Percentiles rank a stretch among this genome's conserved stretches.
These are phyloP conservation scores for Balaeniceps rex DNA, from an alignment of 2,113 vertebrate species.

Conservation along the genomic window DNA sequence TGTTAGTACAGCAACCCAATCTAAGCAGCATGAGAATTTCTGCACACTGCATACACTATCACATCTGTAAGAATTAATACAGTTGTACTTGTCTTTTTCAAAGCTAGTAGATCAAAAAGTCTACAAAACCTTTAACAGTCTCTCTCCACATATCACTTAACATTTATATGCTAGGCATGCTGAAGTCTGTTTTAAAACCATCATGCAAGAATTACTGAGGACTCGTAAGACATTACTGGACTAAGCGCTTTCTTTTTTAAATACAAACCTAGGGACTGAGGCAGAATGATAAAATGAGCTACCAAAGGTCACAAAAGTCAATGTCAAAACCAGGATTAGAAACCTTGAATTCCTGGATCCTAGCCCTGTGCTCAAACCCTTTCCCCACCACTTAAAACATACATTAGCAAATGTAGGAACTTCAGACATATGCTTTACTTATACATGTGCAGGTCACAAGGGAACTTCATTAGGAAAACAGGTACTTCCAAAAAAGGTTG, in stretches of 20 bases:
- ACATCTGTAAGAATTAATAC: background rate
- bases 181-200: background rate
- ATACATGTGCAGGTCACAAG: background rate
- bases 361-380: background rate
- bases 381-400: background rate
- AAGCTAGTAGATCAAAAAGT: background rate
- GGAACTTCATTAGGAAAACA: background rate
- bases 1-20: background rate
- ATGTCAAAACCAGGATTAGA: constrained; percentile 27
- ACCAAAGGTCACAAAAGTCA: constrained; percentile 42
- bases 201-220: constrained; percentile 25
- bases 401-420: background rate
- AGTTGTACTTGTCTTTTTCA: background rate
- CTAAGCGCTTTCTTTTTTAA: constrained; percentile 17
- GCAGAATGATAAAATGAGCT: background rate
- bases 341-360: background rate
- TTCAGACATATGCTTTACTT: background rate
- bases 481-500: background rate
- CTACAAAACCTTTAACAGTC: background rate
- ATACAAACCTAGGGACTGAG: background rate
- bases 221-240: background rate
- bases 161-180: background rate
- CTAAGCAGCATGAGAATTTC: background rate
- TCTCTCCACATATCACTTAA: background rate
- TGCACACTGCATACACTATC: background rate